A percentile compares a stretch with the other conserved stretches of the same genome.
Evolutionary conservation across 2,888 invertebrate species (phyloP).

Genomic region (Caenorhabditis macrosperma): DNA sequence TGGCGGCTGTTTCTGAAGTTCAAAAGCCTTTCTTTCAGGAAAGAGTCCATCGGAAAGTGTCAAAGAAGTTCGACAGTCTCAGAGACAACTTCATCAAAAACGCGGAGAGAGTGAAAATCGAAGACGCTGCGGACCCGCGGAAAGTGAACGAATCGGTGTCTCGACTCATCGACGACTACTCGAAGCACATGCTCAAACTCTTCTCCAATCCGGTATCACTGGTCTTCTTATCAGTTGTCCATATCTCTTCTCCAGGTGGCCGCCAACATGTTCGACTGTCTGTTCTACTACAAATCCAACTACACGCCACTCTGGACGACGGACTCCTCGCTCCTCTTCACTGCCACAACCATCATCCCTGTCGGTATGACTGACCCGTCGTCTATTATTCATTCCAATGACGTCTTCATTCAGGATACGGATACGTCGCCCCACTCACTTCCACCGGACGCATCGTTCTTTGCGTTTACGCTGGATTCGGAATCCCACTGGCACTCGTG

Average conservation of each 20-base stretch:
- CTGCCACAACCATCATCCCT: conserved; percentile 77
- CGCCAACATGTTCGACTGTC: conserved; percentile 73
- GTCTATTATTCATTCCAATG: conserved; percentile 12
- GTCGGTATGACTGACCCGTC: conserved; percentile 62
- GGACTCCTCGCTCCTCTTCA: conserved; percentile 73
- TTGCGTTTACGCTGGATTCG: conserved; percentile 74
- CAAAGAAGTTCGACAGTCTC: conserved; percentile 23
- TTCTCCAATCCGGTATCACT: conserved; percentile 67
- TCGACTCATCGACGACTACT: conserved; percentile 63
- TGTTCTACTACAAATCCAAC: conserved; percentile 63
- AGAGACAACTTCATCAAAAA: conserved; percentile 20
- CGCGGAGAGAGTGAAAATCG: conserved; percentile 18
- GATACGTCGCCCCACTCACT: conserved; percentile 75
- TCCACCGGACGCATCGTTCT: conserved; percentile 70
- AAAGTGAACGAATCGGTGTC: conserved; percentile 47
- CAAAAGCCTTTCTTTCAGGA: conserved; percentile 28
- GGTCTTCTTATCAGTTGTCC: neutral
- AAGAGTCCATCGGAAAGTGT: conserved; percentile 14
- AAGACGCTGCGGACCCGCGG: conserved; percentile 13
- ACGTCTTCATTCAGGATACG: conserved; percentile 70
- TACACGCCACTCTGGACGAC: conserved; percentile 71
- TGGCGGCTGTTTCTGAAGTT: neutral
- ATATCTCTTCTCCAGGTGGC: conserved; percentile 62
- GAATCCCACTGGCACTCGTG: conserved; percentile 76
- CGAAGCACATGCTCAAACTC: conserved; percentile 60